These are phyloP conservation scores for Julus scandinavius DNA, from an alignment of 2,888 invertebrate genomes.

Conservation along the genomic window DNA sequence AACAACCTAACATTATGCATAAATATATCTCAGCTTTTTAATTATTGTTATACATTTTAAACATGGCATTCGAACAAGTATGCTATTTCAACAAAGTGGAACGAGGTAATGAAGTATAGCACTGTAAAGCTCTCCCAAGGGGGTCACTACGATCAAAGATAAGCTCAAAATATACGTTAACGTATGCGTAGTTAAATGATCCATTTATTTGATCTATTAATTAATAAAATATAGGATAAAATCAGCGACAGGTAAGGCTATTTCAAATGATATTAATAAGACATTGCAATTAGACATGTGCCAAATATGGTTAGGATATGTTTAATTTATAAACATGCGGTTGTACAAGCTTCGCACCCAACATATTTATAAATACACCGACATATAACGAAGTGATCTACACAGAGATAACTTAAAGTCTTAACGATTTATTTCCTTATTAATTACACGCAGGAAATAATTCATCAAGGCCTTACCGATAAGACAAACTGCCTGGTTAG, in stretches of 20 bases:
- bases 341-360: not conserved
- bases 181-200: too few relatives aligned
- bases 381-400: not conserved
- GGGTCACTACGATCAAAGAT: slow-evolving; percentile 20
- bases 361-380: not conserved
- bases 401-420: not conserved
- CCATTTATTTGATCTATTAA: not conserved
- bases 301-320: not conserved
- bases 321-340: not conserved
- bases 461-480: not conserved
- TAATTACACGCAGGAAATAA: not conserved
- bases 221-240: not conserved
- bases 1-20: not conserved
- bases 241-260: not conserved
- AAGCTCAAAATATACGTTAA: not conserved
- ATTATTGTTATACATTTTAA: not conserved
- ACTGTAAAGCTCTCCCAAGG: not conserved
- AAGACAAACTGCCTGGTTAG: not conserved
- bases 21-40: not conserved
- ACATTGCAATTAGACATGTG: not conserved
- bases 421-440: slow-evolving; percentile 15
- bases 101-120: not conserved
- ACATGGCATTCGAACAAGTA: not conserved
- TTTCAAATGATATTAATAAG: not conserved
- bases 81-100: not conserved